These are phyloP conservation scores for Denticeps clupeoides DNA, from an alignment of 2,797 vertebrate species.

Conservation along the genomic window DNA sequence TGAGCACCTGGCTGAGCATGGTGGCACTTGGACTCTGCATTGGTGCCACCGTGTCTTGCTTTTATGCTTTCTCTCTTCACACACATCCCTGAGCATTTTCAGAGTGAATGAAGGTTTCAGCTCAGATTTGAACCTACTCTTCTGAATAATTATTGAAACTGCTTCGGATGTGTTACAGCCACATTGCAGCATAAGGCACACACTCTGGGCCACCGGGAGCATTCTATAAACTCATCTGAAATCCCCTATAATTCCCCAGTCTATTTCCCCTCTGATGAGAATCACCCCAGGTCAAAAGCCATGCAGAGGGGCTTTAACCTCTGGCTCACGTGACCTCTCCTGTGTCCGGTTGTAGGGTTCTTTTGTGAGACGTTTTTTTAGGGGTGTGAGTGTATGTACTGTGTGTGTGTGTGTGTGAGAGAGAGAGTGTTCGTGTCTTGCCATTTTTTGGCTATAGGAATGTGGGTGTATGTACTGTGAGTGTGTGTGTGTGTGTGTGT, in stretches of 20 bases:
- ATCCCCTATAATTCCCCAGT: slow-evolving; percentile 31
- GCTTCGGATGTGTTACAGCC: too few species aligned
- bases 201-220: slow-evolving; percentile 11
- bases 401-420: too few species aligned
- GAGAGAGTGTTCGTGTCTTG: too few species aligned
- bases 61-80: too few species aligned
- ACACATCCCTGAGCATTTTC: not conserved
- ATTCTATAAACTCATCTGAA: slow-evolving; percentile 30
- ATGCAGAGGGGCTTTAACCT: slow-evolving; percentile 28
- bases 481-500: not conserved
- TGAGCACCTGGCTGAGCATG: slow-evolving; percentile 3
- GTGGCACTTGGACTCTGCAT: not conserved
- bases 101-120: too few species aligned
- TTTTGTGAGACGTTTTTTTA: too few species aligned
- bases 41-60: not conserved
- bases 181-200: not conserved
- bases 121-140: too few species aligned
- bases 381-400: too few species aligned
- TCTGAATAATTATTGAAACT: too few species aligned
- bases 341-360: too few species aligned
- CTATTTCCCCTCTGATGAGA: slow-evolving; percentile 24
- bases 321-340: slow-evolving; percentile 17
- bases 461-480: too few species aligned
- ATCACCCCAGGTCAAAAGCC: slow-evolving; percentile 28
- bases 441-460: too few species aligned